These are phyloP conservation scores for Hanleya hanleyi DNA, from an alignment of 2,888 invertebrate species.

Conservation along the genomic window DNA sequence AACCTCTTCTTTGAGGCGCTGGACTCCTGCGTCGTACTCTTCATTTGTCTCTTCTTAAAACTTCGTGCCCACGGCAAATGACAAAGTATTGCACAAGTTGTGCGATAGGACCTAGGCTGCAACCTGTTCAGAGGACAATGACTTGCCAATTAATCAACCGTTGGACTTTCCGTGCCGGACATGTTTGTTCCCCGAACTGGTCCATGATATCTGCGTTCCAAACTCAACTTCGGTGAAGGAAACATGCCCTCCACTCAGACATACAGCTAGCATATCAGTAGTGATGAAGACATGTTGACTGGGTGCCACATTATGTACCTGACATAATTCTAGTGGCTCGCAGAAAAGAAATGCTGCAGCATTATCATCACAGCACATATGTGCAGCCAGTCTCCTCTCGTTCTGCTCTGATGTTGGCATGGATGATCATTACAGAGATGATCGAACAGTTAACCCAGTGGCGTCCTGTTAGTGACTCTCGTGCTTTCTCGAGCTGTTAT, in stretches of 20 bases:
- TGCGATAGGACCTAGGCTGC: constrained; percentile 14
- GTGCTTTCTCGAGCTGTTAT: constrained; percentile 10
- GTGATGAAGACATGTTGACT: no score
- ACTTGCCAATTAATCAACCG: constrained; percentile 11
- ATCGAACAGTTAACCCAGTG: constrained; percentile 15
- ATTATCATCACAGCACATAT: constrained; percentile 13
- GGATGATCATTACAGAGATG: constrained; percentile 1
- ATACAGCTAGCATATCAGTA: neutral
- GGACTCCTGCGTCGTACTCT: neutral
- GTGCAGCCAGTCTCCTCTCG: constrained; percentile 24
- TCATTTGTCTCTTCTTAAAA: neutral
- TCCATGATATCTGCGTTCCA: constrained; percentile 17
- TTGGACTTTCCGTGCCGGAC: constrained; percentile 13
- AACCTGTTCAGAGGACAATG: constrained; percentile 13
- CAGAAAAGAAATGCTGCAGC: constrained; percentile 15
- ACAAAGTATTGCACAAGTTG: constrained; percentile 13
- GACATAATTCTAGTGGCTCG: neutral
- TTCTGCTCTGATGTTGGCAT: constrained; percentile 11
- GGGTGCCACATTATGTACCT: no score
- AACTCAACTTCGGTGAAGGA: constrained; percentile 12
- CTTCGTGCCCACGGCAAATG: neutral
- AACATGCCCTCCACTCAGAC: constrained; percentile 16
- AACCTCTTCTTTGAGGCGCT: neutral
- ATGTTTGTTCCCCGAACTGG: constrained; percentile 20
- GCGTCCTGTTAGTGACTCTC: constrained; percentile 7